Evolutionary conservation across 2,888 invertebrate genomes (phyloP).

Genomic region (Clepsis dumicolana): DNA sequence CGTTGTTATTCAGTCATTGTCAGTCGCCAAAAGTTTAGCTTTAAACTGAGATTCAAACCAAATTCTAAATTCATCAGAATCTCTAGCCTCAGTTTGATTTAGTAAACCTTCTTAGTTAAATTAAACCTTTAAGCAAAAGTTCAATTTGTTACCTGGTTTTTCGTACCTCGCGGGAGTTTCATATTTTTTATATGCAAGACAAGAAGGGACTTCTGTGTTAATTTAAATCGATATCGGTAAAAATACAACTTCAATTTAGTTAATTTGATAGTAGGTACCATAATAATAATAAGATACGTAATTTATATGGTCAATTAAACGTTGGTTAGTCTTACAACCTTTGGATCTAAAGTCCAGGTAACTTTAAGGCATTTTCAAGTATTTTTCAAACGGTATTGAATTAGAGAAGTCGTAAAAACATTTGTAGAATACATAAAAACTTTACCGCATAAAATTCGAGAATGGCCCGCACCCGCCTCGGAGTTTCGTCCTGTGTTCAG

Average conservation of each 20-base stretch:
- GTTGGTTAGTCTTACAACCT: not conserved
- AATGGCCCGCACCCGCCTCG: conserved; percentile 42
- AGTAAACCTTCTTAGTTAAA: conserved; percentile 1
- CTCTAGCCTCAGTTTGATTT: conserved; percentile 1
- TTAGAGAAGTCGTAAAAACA: conserved; percentile 47
- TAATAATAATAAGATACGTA: too few relatives aligned
- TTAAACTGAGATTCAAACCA: too few relatives aligned
- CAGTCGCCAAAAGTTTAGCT: too few relatives aligned
- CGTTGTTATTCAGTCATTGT: too few relatives aligned
- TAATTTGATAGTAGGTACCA: too few relatives aligned
- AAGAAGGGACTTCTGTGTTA: too few relatives aligned
- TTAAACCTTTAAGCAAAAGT: not conserved
- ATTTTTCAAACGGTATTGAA: conserved; percentile 29
- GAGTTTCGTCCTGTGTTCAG: conserved; percentile 16
- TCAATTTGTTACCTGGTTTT: not conserved
- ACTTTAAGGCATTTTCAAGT: conserved; percentile 4
- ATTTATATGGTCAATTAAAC: not conserved
- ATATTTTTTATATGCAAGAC: not conserved
- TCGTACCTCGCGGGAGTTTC: not conserved
- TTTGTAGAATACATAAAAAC: conserved; percentile 44
- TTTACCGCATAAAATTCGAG: conserved; percentile 51
- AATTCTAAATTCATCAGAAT: conserved; percentile 7
- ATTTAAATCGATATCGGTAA: too few relatives aligned
- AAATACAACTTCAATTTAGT: too few relatives aligned
- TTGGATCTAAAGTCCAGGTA: too few relatives aligned